Base-by-base conservation (phyloP, 2,888 invertebrate species). In the Saturnia japonica region DNA sequence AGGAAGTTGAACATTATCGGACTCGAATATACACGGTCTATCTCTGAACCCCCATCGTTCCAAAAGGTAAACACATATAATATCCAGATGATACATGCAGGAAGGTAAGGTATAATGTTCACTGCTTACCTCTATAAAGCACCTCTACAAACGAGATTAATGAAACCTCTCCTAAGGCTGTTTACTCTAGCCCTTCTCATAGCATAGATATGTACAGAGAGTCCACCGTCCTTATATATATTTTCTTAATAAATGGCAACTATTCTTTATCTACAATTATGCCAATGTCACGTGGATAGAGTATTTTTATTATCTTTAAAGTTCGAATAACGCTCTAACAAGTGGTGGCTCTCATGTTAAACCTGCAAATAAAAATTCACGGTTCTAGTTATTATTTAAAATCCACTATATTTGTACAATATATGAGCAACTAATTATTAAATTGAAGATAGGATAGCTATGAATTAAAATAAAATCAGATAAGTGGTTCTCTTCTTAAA, bases 131-230 rank as follows among this genome's bases (percentile, higher is more conserved):
- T 60, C 14, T 28, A 28, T 60, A 28, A 60, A 60, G 57, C 57
- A 60, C 57, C 57, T 60, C 57, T 60, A 12, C 57, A 60, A 60
- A 60, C 57, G 14, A 60, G 57, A 60, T 60, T 60, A 60, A 60
- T 25, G 28, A 60, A 60, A 14, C 57, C 28, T 60, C 25, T 14
- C 57, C 57, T 14, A 6, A 28, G 57, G 57, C 57, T 12, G 57
- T 60, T 60, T 60, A 60, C 57, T 60, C 57, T 3, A 60, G 57
- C 28, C 57, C 57, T 60, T 60, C 11, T 60, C 57, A 60, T 14
- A 60, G 28, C 25, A 14, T 19, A 60, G 11, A 28, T 14, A 28
- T 14, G 25, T 60, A 16, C 57, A 60, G 57, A 28, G 25, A 60
- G 57, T 60, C 57, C 57, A 4, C 14, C 9, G 43, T 43, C 43